Base-by-base conservation (phyloP, 2,113 vertebrate genomes). In the Eudorcas thomsonii region DNA sequence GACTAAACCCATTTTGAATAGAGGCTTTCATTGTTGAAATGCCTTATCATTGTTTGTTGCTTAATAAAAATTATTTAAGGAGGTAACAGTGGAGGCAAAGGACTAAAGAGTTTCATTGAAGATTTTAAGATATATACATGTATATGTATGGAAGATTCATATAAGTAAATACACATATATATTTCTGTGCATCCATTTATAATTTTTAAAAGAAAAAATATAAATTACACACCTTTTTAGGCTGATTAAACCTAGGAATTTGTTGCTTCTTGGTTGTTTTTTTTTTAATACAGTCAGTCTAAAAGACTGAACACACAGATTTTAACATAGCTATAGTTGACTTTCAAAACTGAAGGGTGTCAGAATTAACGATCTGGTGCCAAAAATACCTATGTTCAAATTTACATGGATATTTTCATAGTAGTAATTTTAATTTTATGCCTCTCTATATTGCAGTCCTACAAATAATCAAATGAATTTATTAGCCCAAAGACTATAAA, bases 31-130 rank as follows among this genome's bases (percentile, higher is more conserved):
- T 28, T 91, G 7, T 59, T 98, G 92, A 96, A 62, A 88, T 97
- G 96, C 91, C 91, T 97, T 98, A 96, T 81, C 19, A 67, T 45
- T 97, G 60, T 97, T 98, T 95, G 54, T 95, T 98, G n/a, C 90
- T 94, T 98, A 98, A 98, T 96, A 90, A 96, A 98, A 98, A 97
- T 94, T 97, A 95, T 90, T 98, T 90, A 94, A 97, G 94, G 95
- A 80, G 90, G 74, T 91, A 90, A 57, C 90, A 60, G 55, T 77
- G 33, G 15, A 39, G 64, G 8, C n/a, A 52, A 95, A 90, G 52
- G 10, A 82, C 15, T 84, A 13, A 36, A 33, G 11, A 88, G 19
- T 90, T 92, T 82, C 36, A 11, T 62, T 89, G 30, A 96, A 62
- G 13, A 94, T 43, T 96, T 7, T 71, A 92, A 93, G 43, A 52